Base-by-base conservation (phyloP, 2,797 vertebrate genomes). In the Liparis tanakae region DNA sequence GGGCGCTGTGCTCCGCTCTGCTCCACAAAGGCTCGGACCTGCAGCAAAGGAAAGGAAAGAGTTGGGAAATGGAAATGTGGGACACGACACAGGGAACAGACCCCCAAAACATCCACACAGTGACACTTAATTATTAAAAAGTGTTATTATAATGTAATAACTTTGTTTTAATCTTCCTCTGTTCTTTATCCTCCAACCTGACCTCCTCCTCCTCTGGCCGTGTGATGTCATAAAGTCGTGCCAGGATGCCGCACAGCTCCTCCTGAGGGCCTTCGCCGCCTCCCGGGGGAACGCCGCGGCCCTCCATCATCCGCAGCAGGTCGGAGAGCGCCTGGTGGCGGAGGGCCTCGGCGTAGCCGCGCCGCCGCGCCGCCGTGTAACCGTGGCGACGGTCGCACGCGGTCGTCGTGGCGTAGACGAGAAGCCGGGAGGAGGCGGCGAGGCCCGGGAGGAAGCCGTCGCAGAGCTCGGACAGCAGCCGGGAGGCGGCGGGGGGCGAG, bases 241-340 rank as follows among this genome's bases (percentile, higher is more conserved):
- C 84, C 62, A 94, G 82, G 59, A 80, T 22, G 10, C 17, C 61
- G 64, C 93, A 93, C 65, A 95, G 80, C 66, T 93, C 86, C 34
- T 85, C 85, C 75, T 95, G 62, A 69, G 33, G 6, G 9, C 15
- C 41, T 37, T 48, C 56, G 10, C 39, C 3, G 10, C 17, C 66
- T 3, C 62, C 53, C 41, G 10, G 63, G 25, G 10, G 63, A 20
- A 71, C 0, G 30, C 74, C 58, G 3, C 33, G 62, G 7, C 18
- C 12, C 56, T 92, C 82, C 37, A 91, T 93, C 67, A 94, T 67
- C 25, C 22, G 74, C 79, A 85, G 20, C 0, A 96, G 89, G 84
- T 96, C 93, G 13, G 70, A 74, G 34, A 91, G 80, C 55, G 93
- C 87, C 92, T 95, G 95, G 44, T 88, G 86, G 73, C 94, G 93